These are phyloP conservation scores for Colius striatus DNA, from an alignment of 2,113 vertebrate species.

Conservation along the genomic window DNA sequence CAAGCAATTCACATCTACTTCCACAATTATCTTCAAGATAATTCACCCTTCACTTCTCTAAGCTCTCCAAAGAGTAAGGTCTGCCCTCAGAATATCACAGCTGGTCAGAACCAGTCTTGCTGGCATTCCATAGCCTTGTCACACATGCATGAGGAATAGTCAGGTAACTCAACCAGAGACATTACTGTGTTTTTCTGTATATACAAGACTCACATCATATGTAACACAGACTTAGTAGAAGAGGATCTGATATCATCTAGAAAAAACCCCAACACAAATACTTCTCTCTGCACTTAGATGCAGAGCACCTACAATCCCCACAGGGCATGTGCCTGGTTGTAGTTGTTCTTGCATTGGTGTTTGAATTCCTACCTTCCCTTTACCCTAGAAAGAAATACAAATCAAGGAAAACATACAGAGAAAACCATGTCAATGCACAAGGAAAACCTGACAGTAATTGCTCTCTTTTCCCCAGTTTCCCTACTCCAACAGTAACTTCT, in stretches of 20 bases:
- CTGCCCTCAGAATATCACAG: neutral
- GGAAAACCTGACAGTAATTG: neutral
- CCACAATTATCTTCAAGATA: neutral
- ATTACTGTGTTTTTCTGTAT: neutral
- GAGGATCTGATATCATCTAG: neutral
- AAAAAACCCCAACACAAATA: neutral
- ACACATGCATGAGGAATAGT: neutral
- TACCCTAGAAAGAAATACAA: neutral
- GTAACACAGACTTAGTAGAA: neutral
- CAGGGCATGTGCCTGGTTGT: neutral
- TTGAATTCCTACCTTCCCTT: neutral
- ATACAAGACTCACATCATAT: neutral
- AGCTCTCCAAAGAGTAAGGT: neutral
- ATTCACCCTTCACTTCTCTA: neutral
- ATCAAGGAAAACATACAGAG: neutral
- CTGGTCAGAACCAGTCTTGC: neutral
- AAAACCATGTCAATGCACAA: neutral
- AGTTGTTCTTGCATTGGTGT: neutral
- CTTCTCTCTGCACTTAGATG: neutral
- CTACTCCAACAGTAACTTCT: neutral
- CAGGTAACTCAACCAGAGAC: neutral
- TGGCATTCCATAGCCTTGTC: neutral
- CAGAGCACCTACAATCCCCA: neutral
- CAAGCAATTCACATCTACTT: neutral
- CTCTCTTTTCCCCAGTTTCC: neutral